A percentile compares a stretch with the other conserved stretches of the same genome.
phyloP scores from a whole-genome alignment of 2,888 invertebrate genomes.

The Nineta flava region DNA sequence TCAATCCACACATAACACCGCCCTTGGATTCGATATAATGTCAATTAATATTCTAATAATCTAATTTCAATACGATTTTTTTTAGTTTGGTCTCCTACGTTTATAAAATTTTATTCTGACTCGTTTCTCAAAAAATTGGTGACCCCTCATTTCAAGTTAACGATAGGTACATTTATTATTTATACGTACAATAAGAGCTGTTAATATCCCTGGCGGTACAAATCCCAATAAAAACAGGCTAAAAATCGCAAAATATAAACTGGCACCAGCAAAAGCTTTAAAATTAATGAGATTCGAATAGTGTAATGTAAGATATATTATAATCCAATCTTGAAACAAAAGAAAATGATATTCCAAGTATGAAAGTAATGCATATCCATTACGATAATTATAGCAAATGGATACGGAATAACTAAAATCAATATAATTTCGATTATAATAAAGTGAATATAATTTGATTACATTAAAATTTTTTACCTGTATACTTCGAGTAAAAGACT shows the following conservation, averaged over 20 bases:
- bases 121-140: too few relatives aligned
- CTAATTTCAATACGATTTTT: too few relatives aligned
- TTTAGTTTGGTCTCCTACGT: too few relatives aligned
- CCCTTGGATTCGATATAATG: too few relatives aligned
- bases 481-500: slow-evolving; percentile 51
- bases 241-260: slow-evolving; percentile 29
- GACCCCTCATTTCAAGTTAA: too few relatives aligned
- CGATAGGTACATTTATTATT: too few relatives aligned
- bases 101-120: too few relatives aligned
- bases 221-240: slow-evolving; percentile 29
- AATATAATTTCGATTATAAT: slow-evolving; percentile 8
- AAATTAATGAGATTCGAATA: slow-evolving; percentile 41
- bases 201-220: slow-evolving; percentile 34
- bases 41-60: too few relatives aligned
- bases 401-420: slow-evolving; percentile 61
- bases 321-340: slow-evolving; percentile 53
- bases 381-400: slow-evolving; percentile 64
- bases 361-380: slow-evolving; percentile 54
- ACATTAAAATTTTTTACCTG: slow-evolving; percentile 33
- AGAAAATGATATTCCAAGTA: slow-evolving; percentile 77
- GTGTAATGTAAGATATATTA: slow-evolving; percentile 54
- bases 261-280: slow-evolving; percentile 23
- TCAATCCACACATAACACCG: too few relatives aligned
- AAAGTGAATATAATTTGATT: background rate
- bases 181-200: slow-evolving; percentile 45